These are phyloP conservation scores for Progne subis DNA, from an alignment of 2,113 vertebrate genomes.

Conservation along the genomic window DNA sequence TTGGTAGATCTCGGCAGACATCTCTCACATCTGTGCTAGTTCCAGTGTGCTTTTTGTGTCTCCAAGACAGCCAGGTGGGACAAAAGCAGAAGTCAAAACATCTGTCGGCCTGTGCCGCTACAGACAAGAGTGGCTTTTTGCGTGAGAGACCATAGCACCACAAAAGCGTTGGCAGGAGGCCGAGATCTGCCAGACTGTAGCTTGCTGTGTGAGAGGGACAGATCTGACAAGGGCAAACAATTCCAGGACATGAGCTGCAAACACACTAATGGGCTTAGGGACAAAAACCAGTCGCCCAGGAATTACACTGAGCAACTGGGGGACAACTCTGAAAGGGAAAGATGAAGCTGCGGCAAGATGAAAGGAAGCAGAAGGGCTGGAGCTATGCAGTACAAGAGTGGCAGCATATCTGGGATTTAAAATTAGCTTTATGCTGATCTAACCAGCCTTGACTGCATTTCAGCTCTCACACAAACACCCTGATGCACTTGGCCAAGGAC, in stretches of 20 bases:
- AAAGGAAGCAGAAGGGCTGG: not conserved
- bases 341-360: not conserved
- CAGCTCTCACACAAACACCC: not conserved
- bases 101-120: slow-evolving; percentile 4
- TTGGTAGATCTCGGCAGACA: not conserved
- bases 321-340: not conserved
- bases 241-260: slow-evolving; percentile 26
- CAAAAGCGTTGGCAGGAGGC: slow-evolving; percentile 3
- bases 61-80: not conserved
- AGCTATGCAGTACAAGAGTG: not conserved
- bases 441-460: not conserved
- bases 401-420: not conserved
- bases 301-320: not conserved
- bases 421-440: slow-evolving; percentile 1
- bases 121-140: slow-evolving; percentile 21
- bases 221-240: slow-evolving; percentile 45
- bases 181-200: slow-evolving; percentile 27
- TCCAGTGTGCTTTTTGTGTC: not conserved
- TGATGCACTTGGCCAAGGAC: not conserved
- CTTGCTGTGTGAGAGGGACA: not conserved
- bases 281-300: not conserved
- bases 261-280: not conserved
- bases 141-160: not conserved
- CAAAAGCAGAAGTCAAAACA: slow-evolving; percentile 36
- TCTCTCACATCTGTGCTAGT: not conserved